Evolutionary conservation across 2,888 invertebrate genomes (phyloP).

Genomic region (Metalampra italica): DNA sequence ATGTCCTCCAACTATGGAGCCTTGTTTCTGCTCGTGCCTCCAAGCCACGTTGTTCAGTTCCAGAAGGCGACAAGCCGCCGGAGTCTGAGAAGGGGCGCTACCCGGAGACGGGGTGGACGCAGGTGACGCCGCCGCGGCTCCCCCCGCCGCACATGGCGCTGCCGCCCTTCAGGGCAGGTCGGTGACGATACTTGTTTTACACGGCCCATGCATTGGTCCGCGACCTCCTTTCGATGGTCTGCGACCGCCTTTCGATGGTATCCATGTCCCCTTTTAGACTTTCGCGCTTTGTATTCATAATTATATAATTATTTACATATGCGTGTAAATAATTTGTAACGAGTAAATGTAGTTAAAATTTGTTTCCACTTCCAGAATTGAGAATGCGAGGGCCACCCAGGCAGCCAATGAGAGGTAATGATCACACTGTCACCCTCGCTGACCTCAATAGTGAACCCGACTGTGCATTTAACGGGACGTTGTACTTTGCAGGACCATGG

Average conservation of each 20-base stretch:
- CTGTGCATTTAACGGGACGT: background rate
- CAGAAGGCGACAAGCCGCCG: constrained; percentile 8
- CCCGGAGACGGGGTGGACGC: constrained; percentile 26
- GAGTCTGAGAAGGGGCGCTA: constrained; percentile 7
- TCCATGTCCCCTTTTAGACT: too few relatives aligned
- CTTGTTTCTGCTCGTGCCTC: background rate
- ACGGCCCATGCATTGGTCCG: too few relatives aligned
- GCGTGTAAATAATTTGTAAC: too few relatives aligned
- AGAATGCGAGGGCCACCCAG: constrained; percentile 69
- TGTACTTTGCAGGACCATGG: constrained; percentile 56
- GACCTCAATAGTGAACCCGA: background rate
- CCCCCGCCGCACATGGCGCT: constrained; percentile 33
- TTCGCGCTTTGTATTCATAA: too few relatives aligned
- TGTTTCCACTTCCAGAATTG: constrained; percentile 63
- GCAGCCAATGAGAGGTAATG: constrained; percentile 61
- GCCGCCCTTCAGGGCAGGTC: constrained; percentile 53
- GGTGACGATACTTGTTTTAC: constrained; percentile 12
- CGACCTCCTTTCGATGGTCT: too few relatives aligned
- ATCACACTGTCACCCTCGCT: constrained; percentile 3
- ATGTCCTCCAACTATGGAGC: too few relatives aligned
- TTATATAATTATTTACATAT: too few relatives aligned
- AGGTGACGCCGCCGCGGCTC: constrained; percentile 23
- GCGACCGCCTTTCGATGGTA: too few relatives aligned
- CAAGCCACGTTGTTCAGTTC: background rate
- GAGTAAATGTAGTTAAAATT: too few relatives aligned